Conservation (phyloP, 2,797 vertebrate genomes). For the Helarctos malayanus region DNA sequence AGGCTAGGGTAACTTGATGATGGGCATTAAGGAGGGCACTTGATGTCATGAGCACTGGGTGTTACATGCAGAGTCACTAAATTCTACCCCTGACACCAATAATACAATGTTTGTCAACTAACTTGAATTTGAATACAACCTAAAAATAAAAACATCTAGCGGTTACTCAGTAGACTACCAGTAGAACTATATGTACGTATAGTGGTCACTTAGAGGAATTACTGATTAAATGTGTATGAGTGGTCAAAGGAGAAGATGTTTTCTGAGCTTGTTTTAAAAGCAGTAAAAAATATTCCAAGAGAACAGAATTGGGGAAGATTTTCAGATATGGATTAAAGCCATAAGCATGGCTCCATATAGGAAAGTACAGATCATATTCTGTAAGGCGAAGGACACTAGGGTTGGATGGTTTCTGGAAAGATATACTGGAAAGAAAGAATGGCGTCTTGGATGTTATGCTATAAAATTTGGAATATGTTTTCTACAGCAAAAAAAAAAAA, state of each 20-base stretch:
- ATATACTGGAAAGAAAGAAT: neutral
- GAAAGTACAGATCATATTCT: neutral
- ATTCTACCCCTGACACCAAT: neutral
- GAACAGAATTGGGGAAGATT: neutral
- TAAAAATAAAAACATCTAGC: neutral
- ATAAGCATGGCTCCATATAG: neutral
- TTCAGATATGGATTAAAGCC: neutral
- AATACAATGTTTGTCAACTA: neutral
- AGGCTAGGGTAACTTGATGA: neutral
- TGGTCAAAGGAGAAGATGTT: neutral
- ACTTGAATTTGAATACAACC: neutral
- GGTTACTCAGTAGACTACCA: neutral
- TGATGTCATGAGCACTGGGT: neutral
- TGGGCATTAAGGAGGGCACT: neutral
- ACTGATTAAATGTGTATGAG: neutral
- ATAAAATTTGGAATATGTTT: neutral
- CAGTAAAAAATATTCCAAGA: neutral
- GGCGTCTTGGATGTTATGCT: neutral
- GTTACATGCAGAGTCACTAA: neutral
- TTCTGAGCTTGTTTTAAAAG: neutral
- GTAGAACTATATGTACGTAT: neutral
- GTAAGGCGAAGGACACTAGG: neutral
- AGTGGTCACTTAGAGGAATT: neutral
- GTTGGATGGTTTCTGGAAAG: neutral
- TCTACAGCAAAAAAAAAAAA: neutral